phyloP scores from a whole-genome alignment of 2,797 vertebrate species.

The Syncerus caffer region DNA sequence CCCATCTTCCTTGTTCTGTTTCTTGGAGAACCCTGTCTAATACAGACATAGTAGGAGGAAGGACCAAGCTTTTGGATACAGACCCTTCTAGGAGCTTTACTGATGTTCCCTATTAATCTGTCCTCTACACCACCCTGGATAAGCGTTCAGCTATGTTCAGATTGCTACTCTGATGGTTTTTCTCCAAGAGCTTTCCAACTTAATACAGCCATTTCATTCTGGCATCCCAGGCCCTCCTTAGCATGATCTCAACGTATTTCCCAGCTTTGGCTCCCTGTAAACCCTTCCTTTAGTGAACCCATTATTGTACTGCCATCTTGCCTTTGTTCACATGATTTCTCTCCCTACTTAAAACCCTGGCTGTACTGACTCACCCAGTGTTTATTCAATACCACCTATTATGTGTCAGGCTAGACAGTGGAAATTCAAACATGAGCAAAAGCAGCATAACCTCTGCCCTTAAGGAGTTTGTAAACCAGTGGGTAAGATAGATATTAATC shows the following conservation, averaged over 20 bases:
- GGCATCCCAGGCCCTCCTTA: neutral
- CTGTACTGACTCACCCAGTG: neutral
- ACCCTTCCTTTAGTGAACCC: neutral
- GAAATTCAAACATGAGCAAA: neutral
- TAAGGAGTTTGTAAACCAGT: neutral
- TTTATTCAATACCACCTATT: neutral
- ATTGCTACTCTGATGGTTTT: neutral
- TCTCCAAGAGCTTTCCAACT: neutral
- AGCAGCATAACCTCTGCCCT: neutral
- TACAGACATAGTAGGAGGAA: neutral
- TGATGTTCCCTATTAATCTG: neutral
- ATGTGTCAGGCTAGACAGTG: neutral
- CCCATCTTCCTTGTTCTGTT: neutral
- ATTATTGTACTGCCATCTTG: neutral
- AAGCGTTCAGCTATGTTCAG: neutral
- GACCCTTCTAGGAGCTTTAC: neutral
- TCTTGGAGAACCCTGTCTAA: neutral
- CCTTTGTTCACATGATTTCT: neutral
- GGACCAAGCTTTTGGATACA: neutral
- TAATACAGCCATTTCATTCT: neutral
- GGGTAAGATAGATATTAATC: neutral
- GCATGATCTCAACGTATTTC: neutral
- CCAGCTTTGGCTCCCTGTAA: neutral
- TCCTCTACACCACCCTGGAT: neutral
- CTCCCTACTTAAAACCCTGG: neutral